phyloP scores from a whole-genome alignment of 2,113 vertebrate species.

The Strigops habroptila region DNA sequence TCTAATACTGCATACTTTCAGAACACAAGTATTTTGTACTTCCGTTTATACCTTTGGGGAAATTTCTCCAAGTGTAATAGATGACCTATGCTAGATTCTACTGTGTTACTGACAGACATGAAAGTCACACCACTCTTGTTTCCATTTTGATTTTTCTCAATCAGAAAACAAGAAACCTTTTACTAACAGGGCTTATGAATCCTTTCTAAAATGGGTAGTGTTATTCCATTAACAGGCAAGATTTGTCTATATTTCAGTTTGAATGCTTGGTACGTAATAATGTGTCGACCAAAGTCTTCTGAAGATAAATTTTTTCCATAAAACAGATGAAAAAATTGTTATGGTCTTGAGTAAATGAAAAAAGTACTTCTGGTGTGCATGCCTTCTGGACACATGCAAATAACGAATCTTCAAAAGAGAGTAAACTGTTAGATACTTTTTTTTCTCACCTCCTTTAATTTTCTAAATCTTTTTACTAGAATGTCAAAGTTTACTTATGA shows the following conservation, averaged over 20 bases:
- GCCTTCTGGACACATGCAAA: not conserved
- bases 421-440: not conserved
- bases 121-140: not conserved
- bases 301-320: not conserved
- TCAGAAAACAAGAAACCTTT: not conserved
- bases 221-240: not conserved
- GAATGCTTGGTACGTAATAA: not conserved
- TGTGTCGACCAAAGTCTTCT: not conserved
- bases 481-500: not conserved
- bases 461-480: not conserved
- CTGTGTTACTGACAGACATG: not conserved
- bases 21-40: not conserved
- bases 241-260: not conserved
- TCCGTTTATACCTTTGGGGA: not conserved
- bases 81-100: not conserved
- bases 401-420: not conserved
- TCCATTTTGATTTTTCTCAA: not conserved
- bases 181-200: not conserved
- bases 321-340: not conserved
- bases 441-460: not conserved
- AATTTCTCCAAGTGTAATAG: not conserved
- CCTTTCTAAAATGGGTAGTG: not conserved
- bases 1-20: not conserved
- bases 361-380: not conserved
- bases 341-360: not conserved